phyloP scores from a whole-genome alignment of 2,888 invertebrate genomes.

The Timema cristinae region DNA sequence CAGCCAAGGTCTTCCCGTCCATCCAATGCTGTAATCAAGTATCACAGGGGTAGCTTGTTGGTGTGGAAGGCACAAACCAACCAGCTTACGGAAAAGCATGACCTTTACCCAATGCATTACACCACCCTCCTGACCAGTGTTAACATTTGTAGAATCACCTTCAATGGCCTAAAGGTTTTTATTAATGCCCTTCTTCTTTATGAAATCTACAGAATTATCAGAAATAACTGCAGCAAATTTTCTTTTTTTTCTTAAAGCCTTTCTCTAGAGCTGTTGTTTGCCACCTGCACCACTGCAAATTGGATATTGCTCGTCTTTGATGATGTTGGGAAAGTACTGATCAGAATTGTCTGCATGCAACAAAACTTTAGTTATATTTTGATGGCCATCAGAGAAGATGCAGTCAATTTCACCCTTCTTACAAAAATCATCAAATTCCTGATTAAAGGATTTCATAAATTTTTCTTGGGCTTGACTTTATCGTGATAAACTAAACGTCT shows the following conservation, averaged over 20 bases:
- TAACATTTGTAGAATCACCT: not conserved
- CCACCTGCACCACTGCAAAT: not conserved
- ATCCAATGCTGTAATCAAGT: too few species aligned
- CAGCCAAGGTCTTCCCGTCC: too few species aligned
- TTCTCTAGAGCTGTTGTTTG: not conserved
- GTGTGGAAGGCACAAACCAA: conserved; percentile 1
- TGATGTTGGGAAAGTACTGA: conserved; percentile 12
- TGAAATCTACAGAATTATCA: conserved; percentile 14
- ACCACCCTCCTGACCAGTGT: conserved; percentile 6
- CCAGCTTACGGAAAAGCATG: not conserved
- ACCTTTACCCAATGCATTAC: not conserved
- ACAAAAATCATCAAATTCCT: not conserved
- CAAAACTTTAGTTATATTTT: conserved; percentile 14
- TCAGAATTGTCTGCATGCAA: conserved; percentile 15
- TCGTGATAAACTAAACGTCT: conserved; percentile 6
- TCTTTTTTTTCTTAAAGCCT: not conserved
- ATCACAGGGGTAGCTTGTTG: too few species aligned
- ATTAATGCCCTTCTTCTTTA: conserved; percentile 15
- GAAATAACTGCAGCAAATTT: conserved; percentile 16
- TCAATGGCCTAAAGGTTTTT: conserved; percentile 16
- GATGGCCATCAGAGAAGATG: conserved; percentile 11
- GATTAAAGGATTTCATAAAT: not conserved
- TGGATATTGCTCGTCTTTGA: conserved; percentile 12
- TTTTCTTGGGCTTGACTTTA: conserved; percentile 14
- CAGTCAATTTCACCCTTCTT: not conserved